Evolutionary conservation across 2,888 invertebrate genomes (phyloP), one percentile per base, ranked within the genome.

Genomic region (Blomia tropicalis): DNA sequence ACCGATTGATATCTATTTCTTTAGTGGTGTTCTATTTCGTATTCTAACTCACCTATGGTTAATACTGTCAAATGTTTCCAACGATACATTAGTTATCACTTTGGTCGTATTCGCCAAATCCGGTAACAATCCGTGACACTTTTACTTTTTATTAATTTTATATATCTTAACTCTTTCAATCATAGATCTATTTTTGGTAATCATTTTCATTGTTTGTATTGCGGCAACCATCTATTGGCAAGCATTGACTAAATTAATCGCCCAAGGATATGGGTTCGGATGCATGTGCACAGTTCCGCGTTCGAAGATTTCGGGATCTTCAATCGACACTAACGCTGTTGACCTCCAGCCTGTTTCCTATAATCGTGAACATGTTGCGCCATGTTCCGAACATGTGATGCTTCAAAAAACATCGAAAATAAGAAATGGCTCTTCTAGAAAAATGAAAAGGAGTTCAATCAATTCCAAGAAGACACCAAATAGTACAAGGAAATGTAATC

Each of bases 21-120:
- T 56, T n/a, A 47, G 51, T 27, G 51, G 51, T 11, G n/a, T 47
- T 19, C 51, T 47, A 7, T 56, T 56, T 36, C 56, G 56, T 19
- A 31, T 56, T 14, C 25, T 29, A 19, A 29, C 11, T 56, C 25
- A 56, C n/a, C 56, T 56, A 25, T 56, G n/a, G n/a, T 30, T 56
- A 7, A 27, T 47, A 11, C 51, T 47, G 51, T 22, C 51, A 22
- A 27, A 22, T 27, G 41, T n/a, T 41, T 41, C 41, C 41, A 47
- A 22, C n/a, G 51, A 22, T 11, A 47, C 7, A 14, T n/a, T 23
- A 22, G 17, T 36, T 36, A 30, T 56, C 29, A 27, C 25, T 36
- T 56, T 56, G 3, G 29, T 56, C 11, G 29, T 14, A 19, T 56
- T 56, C 11, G 19, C 56, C 31, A 32, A 31, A 23, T 11, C 17